Conservation (phyloP, 2,797 vertebrate genomes). For the Sternotherus odoratus region DNA sequence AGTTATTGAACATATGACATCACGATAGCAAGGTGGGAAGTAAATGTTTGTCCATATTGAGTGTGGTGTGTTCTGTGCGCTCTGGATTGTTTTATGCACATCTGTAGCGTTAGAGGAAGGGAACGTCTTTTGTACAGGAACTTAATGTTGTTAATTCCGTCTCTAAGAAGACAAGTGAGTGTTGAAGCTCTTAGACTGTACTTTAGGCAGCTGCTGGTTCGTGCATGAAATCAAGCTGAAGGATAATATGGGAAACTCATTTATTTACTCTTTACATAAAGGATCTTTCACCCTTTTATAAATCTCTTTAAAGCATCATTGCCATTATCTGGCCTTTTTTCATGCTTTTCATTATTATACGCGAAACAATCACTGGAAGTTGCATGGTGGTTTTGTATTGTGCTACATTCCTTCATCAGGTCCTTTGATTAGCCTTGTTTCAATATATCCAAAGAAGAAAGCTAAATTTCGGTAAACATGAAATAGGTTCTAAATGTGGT, state of each 20-base stretch:
- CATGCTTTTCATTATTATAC: slow-evolving; percentile 46
- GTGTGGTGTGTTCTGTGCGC: accelerated
- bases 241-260: slow-evolving; percentile 31
- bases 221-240: slow-evolving; percentile 23
- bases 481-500: slow-evolving; percentile 34
- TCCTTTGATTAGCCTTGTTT: slow-evolving; percentile 57
- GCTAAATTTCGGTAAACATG: slow-evolving; percentile 65
- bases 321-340: slow-evolving; percentile 39
- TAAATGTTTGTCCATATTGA: background rate
- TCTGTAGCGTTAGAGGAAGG: background rate
- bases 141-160: background rate
- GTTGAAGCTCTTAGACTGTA: slow-evolving; percentile 4
- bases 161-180: background rate
- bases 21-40: background rate
- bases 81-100: background rate
- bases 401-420: slow-evolving; percentile 67
- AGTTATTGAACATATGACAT: background rate
- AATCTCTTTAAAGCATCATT: slow-evolving; percentile 50
- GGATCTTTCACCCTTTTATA: slow-evolving; percentile 44
- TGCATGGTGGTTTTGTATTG: slow-evolving; percentile 57
- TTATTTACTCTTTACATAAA: background rate
- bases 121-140: background rate
- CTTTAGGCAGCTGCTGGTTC: background rate
- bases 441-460: slow-evolving; percentile 54
- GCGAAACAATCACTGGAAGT: slow-evolving; percentile 74